These are phyloP conservation scores for Bombyx huttoni DNA, from an alignment of 2,888 invertebrate genomes.

Conservation along the genomic window DNA sequence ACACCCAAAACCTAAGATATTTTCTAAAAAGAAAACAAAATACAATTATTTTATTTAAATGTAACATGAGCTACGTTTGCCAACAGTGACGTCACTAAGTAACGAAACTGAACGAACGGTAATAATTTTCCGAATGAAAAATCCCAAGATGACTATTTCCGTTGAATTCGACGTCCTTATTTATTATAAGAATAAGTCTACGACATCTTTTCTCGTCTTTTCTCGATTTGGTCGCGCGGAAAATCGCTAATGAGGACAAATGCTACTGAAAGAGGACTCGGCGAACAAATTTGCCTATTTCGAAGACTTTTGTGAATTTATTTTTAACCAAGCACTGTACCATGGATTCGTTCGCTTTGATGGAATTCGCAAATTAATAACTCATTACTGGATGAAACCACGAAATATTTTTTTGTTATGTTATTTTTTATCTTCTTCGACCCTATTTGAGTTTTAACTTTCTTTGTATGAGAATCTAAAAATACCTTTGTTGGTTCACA, in stretches of 20 bases:
- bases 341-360: no score
- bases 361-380: no score
- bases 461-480: no score
- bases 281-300: slow-evolving; percentile 32
- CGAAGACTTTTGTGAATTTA: neutral
- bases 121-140: slow-evolving; percentile 31
- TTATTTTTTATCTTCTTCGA: no score
- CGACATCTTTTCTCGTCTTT: slow-evolving; percentile 29
- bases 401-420: no score
- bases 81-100: neutral
- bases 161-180: slow-evolving; percentile 22
- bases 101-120: slow-evolving; percentile 16
- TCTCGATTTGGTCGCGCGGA: slow-evolving; percentile 32
- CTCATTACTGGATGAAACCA: no score
- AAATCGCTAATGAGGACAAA: slow-evolving; percentile 58
- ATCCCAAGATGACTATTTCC: slow-evolving; percentile 31
- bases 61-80: neutral
- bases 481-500: no score
- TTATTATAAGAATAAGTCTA: slow-evolving; percentile 28
- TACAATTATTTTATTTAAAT: no score
- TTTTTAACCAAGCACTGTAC: neutral
- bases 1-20: no score
- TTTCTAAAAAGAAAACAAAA: no score
- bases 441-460: no score
- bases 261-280: slow-evolving; percentile 36